Base-by-base conservation (phyloP, 2,113 vertebrate genomes). In the Chloebia gouldiae region DNA sequence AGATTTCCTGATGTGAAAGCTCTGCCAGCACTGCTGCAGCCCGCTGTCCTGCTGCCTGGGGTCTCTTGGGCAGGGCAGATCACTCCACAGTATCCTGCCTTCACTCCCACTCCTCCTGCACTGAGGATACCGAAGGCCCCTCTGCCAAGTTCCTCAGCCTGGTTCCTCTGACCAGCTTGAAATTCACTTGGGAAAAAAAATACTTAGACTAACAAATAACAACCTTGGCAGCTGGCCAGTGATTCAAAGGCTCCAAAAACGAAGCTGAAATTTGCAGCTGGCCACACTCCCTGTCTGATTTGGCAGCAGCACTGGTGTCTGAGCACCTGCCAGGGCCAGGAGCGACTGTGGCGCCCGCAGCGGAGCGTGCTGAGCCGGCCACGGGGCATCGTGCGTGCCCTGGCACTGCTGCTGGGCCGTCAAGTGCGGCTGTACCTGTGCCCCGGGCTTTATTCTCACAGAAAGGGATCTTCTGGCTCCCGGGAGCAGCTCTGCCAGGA, bases 181-280 rank as follows among this genome's bases (percentile, higher is more conserved):
- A 76, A 96, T 89, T 97, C 95, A 86, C 93, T 96, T 79, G 95
- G 94, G 88, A 86, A 78, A 91, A 94, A 90, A 68, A 81, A 64
- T 21, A 87, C 75, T 90, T 81, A 40, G 63, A 49, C 89, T 85
- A 89, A 92, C 89, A 95, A 96, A 91, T 84, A 96, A 92, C 81
- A 91, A 73, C 68, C 63, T 81, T 96, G 95, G 96, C 69, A 0
- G 13, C 44, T 11, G 31, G 83, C 95, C 95, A 97, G 91, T 2
- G 57, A 96, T 96, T 95, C 86, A 95, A 86, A 72, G 91, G 70
- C 81, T 93, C 95, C 94, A 92, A 85, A 94, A 91, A n/a, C 0
- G 13, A 57, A 95, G 91, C 88, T 22, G 33, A 92, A 94, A 85
- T 90, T 79, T 95, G 93, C 94, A 96, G 94, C 93, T 96, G 95